phyloP scores from a whole-genome alignment of 1,140 invertebrate species.

The Aplysia californica region DNA sequence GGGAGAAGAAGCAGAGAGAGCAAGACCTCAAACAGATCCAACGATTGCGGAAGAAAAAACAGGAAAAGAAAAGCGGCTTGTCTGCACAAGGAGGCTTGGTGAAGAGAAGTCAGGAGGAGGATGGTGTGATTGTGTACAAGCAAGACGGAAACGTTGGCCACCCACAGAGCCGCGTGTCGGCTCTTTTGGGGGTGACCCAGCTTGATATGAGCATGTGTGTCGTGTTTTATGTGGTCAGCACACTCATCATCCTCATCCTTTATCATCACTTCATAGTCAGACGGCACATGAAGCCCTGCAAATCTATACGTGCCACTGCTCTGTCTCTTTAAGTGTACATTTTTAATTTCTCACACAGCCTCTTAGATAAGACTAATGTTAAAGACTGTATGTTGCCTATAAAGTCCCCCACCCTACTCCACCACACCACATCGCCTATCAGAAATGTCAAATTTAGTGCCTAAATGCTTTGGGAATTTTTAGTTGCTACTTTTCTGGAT shows the following conservation, averaged over 20 bases:
- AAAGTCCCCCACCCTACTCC: too few relatives aligned
- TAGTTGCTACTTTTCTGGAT: too few relatives aligned
- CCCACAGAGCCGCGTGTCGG: neutral
- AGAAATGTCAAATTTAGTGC: too few relatives aligned
- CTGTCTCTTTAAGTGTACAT: too few relatives aligned
- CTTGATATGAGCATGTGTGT: slow-evolving; percentile 82
- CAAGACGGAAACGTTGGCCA: neutral
- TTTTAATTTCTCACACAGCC: too few relatives aligned
- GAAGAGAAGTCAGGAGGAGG: neutral
- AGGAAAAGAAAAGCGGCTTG: neutral
- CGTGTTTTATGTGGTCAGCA: slow-evolving; percentile 78
- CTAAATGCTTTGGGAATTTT: too few relatives aligned
- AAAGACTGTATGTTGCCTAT: too few relatives aligned
- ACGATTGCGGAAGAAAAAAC: slow-evolving; percentile 34
- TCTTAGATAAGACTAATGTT: too few relatives aligned
- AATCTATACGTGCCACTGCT: neutral
- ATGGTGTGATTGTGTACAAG: neutral
- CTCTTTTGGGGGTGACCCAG: slow-evolving; percentile 52
- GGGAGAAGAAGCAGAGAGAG: slow-evolving; percentile 50
- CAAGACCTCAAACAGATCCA: slow-evolving; percentile 51
- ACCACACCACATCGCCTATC: too few relatives aligned
- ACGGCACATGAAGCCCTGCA: slow-evolving; percentile 34
- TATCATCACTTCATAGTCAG: slow-evolving; percentile 72
- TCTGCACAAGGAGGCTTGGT: neutral
- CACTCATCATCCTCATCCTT: slow-evolving; percentile 77